These are phyloP conservation scores for Bettongia penicillata DNA, from an alignment of 2,113 vertebrate species.

Conservation along the genomic window DNA sequence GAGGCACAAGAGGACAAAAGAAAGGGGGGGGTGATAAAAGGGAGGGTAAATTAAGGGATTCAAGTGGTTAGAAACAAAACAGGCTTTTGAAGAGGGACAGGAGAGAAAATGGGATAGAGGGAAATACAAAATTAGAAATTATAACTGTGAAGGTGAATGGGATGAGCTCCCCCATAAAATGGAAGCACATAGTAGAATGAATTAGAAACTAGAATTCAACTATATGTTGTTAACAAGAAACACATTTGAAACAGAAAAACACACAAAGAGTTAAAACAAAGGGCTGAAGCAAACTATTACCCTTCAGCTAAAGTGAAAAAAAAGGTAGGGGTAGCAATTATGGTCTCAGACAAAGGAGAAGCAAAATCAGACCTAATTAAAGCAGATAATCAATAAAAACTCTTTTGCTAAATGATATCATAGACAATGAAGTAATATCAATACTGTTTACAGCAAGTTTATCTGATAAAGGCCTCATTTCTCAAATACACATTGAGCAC, in stretches of 20 bases:
- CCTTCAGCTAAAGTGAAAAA: no score
- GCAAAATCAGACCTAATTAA: background rate
- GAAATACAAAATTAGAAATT: background rate
- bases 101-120: no score
- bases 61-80: background rate
- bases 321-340: no score
- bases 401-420: no score
- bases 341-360: background rate
- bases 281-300: background rate
- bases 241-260: background rate
- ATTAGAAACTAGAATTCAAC: background rate
- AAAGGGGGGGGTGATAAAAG: background rate
- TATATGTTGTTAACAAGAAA: background rate
- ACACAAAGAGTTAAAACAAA: background rate
- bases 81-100: background rate
- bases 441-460: no score
- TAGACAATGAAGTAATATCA: no score
- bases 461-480: no score
- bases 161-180: background rate
- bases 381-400: no score
- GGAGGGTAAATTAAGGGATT: background rate
- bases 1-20: background rate
- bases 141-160: background rate
- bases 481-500: no score
- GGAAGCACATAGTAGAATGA: no score